Percentiles rank a stretch among this genome's conserved stretches.
These are phyloP conservation scores for Oreortyx pictus DNA, from an alignment of 2,797 vertebrate genomes.

Conservation along the genomic window DNA sequence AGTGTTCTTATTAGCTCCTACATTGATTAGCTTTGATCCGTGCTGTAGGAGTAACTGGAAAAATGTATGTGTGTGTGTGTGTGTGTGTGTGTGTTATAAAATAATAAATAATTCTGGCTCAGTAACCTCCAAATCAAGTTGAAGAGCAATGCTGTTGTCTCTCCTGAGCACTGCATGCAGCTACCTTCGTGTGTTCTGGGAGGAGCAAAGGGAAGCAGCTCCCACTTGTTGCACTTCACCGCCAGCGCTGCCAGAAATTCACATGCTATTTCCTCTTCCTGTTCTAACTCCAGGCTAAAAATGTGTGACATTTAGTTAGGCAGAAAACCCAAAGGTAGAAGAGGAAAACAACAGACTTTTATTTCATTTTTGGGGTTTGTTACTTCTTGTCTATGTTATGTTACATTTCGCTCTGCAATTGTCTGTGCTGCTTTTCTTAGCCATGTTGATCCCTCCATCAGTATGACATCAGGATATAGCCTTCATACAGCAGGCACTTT, in stretches of 20 bases:
- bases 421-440: not conserved
- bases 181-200: not conserved
- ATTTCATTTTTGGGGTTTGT: not conserved
- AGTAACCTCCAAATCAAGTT: conserved; percentile 26
- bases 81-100: not conserved
- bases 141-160: not conserved
- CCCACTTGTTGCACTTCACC: not conserved
- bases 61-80: not conserved
- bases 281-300: not conserved
- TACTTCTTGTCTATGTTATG: not conserved
- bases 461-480: not conserved
- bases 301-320: not conserved
- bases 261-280: not conserved
- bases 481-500: not conserved
- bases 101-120: conserved; percentile 37
- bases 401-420: no score
- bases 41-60: conserved; percentile 20
- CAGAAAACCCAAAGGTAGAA: not conserved
- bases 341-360: not conserved
- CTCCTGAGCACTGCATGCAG: not conserved
- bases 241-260: not conserved
- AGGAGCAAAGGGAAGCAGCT: not conserved
- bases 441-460: not conserved
- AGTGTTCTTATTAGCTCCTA: conserved; percentile 33
- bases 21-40: conserved; percentile 65